Percentiles rank a stretch among this genome's conserved stretches.
Conservation (phyloP, 2,888 invertebrate species). For the Eristalis pertinax region DNA sequence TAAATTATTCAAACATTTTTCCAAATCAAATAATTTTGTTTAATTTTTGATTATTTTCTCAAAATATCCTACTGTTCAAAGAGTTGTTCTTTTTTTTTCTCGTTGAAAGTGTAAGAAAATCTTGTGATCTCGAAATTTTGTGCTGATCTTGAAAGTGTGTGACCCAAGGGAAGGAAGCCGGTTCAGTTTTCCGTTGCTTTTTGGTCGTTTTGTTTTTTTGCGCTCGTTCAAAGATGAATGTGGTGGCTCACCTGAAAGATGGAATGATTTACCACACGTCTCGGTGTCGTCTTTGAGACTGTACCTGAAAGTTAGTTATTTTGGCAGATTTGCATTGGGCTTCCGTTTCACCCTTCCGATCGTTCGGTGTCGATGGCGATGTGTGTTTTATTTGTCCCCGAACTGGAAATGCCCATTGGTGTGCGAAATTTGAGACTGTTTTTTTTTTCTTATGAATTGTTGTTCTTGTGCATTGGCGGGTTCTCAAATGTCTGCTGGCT, state of each 20-base stretch:
- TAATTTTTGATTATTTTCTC: neutral
- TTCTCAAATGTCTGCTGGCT: conserved; percentile 24
- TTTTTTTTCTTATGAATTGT: conserved; percentile 46
- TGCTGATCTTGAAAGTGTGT: conserved; percentile 30
- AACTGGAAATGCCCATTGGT: neutral
- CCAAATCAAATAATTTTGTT: neutral
- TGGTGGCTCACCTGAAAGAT: neutral
- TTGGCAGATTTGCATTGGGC: conserved; percentile 8
- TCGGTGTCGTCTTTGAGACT: conserved; percentile 34
- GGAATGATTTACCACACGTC: conserved; percentile 1
- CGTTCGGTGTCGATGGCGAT: neutral
- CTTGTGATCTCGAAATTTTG: conserved; percentile 20
- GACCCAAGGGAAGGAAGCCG: conserved; percentile 41
- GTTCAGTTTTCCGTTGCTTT: conserved; percentile 12
- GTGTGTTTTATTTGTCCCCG: neutral
- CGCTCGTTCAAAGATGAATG: neutral
- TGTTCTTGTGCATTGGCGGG: conserved; percentile 13
- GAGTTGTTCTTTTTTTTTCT: neutral
- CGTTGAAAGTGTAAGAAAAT: neutral
- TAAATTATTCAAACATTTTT: neutral
- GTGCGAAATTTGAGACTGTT: conserved; percentile 56
- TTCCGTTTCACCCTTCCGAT: neutral
- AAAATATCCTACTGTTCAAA: conserved; percentile 20
- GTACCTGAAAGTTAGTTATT: conserved; percentile 56
- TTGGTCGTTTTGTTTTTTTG: neutral